These are phyloP conservation scores for Aspidiotus destructor DNA, from an alignment of 2,888 invertebrate species.

Conservation along the genomic window DNA sequence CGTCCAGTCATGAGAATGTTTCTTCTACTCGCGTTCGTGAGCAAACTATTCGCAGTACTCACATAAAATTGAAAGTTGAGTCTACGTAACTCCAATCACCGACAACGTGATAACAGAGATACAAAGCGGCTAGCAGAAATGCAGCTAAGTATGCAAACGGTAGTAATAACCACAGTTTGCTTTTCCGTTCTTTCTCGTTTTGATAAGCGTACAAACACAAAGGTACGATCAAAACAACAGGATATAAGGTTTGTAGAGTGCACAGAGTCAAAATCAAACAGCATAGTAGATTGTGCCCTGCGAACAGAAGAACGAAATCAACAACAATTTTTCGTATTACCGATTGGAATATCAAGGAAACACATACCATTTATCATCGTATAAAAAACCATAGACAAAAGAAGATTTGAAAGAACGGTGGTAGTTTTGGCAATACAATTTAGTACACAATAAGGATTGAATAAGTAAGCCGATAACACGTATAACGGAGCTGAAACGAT, in stretches of 20 bases:
- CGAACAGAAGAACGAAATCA: slow-evolving; percentile 14
- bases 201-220: slow-evolving; percentile 55
- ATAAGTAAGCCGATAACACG: slow-evolving; percentile 68
- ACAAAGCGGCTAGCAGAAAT: slow-evolving; percentile 45
- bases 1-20: not conserved
- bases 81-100: slow-evolving; percentile 54
- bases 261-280: slow-evolving; percentile 64
- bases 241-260: slow-evolving; percentile 73
- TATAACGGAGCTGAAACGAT: slow-evolving; percentile 55
- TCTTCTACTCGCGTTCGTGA: not conserved
- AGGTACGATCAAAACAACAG: slow-evolving; percentile 72
- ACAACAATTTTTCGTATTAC: not conserved
- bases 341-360: not conserved
- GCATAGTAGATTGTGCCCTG: slow-evolving; percentile 40
- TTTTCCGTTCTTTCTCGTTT: slow-evolving; percentile 32
- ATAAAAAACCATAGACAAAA: slow-evolving; percentile 61
- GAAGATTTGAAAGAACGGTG: slow-evolving; percentile 79
- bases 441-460: slow-evolving; percentile 79
- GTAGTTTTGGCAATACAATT: slow-evolving; percentile 84
- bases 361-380: slow-evolving; percentile 53
- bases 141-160: slow-evolving; percentile 34
- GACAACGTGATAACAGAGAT: slow-evolving; percentile 54
- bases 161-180: slow-evolving; percentile 23
- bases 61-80: slow-evolving; percentile 75
- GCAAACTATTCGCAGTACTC: slow-evolving; percentile 42